Evolutionary conservation across 2,888 invertebrate species (phyloP).

Genomic region (Macaria notata): DNA sequence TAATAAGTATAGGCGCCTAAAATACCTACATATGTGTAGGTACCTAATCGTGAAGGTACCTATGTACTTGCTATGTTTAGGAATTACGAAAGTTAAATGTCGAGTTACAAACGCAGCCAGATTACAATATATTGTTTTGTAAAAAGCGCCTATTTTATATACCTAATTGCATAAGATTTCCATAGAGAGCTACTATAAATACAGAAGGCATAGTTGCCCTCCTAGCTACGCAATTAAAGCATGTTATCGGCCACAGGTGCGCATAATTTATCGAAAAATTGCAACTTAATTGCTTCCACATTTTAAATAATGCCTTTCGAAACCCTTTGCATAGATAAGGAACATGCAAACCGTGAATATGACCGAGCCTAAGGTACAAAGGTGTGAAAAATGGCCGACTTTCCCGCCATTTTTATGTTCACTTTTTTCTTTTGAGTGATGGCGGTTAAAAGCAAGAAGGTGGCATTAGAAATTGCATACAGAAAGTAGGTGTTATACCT

Average conservation of each 20-base stretch:
- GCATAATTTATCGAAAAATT: constrained; percentile 22
- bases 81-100: too few species aligned
- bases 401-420: neutral
- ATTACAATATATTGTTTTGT: too few species aligned
- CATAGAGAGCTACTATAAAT: too few species aligned
- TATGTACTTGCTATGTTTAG: too few species aligned
- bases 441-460: neutral
- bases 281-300: constrained; percentile 24
- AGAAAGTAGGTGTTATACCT: too few species aligned
- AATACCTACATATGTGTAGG: too few species aligned
- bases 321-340: constrained; percentile 20
- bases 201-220: neutral
- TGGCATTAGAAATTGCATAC: too few species aligned
- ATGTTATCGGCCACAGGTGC: constrained; percentile 12
- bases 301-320: constrained; percentile 17
- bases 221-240: constrained; percentile 11
- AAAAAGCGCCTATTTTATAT: too few species aligned
- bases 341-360: constrained; percentile 17
- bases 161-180: too few species aligned
- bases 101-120: too few species aligned
- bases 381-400: constrained; percentile 11
- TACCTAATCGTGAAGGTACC: too few species aligned
- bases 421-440: neutral
- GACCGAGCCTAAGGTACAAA: constrained; percentile 3
- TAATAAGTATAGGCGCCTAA: neutral